Base-by-base conservation (phyloP, 2,888 invertebrate genomes). In the Baronia brevicornis region DNA sequence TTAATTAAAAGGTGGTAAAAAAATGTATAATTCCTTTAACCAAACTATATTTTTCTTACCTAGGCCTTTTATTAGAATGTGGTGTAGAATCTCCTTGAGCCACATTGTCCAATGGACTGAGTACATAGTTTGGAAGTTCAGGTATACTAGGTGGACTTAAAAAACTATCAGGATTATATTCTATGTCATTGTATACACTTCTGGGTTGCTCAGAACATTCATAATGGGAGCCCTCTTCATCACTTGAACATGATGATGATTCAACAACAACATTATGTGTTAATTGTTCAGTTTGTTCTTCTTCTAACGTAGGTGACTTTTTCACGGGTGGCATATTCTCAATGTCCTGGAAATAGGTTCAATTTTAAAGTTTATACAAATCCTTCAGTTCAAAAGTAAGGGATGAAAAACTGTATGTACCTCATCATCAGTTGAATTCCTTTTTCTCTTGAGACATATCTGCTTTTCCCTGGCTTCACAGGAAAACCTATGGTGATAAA, bases 51-150 rank as follows among this genome's bases (percentile, higher is more conserved):
- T 2, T 32, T 15, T 45, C 59, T 61, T 51, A 84, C 84, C 77
- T 75, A 33, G 72, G 57, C 44, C 82, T 75, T 52, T 82, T 84
- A 46, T 73, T 80, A n/a, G 80, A 74, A 49, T 82, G 82, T 57
- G 84, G 82, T 29, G 84, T 80, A 19, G 71, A 72, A 47, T 82
- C 79, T 5, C 79, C 79, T 48, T 79, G 73, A n/a, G 78, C 69
- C 31, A 84, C 80, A 78, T 84, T 84, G 46, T 84, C 82, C 41
- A 84, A 53, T 10, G 84, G 82, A 44, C 82, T 84, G 32, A 84
- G 54, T 31, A 84, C 82, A 66, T 68, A 73, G 48, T 67, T 77
- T 19, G 72, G 65, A 19, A 72, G 55, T 38, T 82, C 84, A 53
- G 78, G 60, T 60, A 79, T 60, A 60, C 82, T 80, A 8, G 74